Evolutionary conservation across 2,113 vertebrate species (phyloP), one percentile per base, ranked within the genome.

Genomic region (Phocoena sinus): DNA sequence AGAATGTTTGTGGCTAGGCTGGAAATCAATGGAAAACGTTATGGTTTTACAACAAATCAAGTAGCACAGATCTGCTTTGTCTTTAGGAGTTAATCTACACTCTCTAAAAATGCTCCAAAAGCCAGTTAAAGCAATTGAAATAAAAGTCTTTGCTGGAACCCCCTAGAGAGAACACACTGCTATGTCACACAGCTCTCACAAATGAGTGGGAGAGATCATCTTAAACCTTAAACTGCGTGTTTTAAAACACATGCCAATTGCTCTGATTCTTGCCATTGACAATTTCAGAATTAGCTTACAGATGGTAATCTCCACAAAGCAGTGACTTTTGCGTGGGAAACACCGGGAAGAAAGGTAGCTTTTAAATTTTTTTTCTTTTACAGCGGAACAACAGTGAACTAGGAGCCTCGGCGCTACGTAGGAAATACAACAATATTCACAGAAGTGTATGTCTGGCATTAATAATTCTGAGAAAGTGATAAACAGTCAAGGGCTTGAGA

Each of bases 231-330:
- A 88, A 92, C 38, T 2, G 0, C 81, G 41, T 89, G 58, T 77
- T 95, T 97, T 96, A 91, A 70, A 95, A 88, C 77, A 90, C 71
- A 85, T 74, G 91, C 70, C 76, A 89, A 77, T 88, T 94, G 60
- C 58, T 95, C 84, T 94, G 88, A 96, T 90, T 94, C 91, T 96
- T 97, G 79, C 93, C 88, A 96, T 96, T 91, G 96, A 96, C 87
- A 94, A 74, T 62, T 95, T 96, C 63, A 89, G 89, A 96, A 97
- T 97, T 97, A 95, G 81, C 68, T 96, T 92, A 82, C 60, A 97
- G 96, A 94, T 70, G 88, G 56, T 58, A 82, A 89, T 91, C 76
- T 95, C 67, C 81, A 77, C 11, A 91, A 70, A 71, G 25, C 77
- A 93, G 58, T 85, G 65, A 80, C 76, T 97, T 97, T 63, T 89